A percentile compares a stretch with the other conserved stretches of the same genome.
Evolutionary conservation across 1,140 invertebrate genomes (phyloP).

Genomic region (Thalassaphorura encarpata): DNA sequence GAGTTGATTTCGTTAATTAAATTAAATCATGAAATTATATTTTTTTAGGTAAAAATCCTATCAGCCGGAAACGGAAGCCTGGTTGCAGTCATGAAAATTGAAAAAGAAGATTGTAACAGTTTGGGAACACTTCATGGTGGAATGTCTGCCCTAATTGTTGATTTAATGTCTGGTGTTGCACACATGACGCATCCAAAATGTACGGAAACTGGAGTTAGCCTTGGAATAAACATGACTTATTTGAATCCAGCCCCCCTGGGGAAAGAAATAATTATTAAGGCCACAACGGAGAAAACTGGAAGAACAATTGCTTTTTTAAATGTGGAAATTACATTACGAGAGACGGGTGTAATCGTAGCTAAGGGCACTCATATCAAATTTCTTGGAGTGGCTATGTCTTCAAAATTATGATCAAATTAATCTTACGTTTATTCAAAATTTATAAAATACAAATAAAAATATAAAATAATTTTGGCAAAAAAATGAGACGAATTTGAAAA

Average conservation of each 20-base stretch:
- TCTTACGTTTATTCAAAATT: too few relatives aligned
- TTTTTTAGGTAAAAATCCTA: background rate
- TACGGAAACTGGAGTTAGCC: background rate
- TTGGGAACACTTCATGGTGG: background rate
- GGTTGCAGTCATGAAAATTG: background rate
- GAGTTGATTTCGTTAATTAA: too few relatives aligned
- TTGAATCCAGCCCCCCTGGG: slow-evolving; percentile 61
- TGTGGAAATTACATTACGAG: slow-evolving; percentile 62
- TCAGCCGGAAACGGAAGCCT: background rate
- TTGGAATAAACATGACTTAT: slow-evolving; percentile 3
- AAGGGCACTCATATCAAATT: slow-evolving; percentile 71
- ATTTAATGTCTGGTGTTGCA: background rate
- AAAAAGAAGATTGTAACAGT: background rate
- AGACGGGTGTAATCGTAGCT: slow-evolving; percentile 57
- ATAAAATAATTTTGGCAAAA: too few relatives aligned
- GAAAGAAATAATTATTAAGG: slow-evolving; percentile 65
- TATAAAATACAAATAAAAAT: too few relatives aligned
- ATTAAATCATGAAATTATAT: too few relatives aligned
- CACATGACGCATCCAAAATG: background rate
- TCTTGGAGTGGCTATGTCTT: too few relatives aligned
- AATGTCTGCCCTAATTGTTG: background rate
- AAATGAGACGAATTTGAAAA: too few relatives aligned
- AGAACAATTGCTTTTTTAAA: slow-evolving; percentile 68
- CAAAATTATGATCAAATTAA: too few relatives aligned
- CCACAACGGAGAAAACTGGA: slow-evolving; percentile 62